Percentiles rank a stretch among this genome's conserved stretches.
phyloP scores from a whole-genome alignment of 2,888 invertebrate species.

The Luffia ferchaultella region DNA sequence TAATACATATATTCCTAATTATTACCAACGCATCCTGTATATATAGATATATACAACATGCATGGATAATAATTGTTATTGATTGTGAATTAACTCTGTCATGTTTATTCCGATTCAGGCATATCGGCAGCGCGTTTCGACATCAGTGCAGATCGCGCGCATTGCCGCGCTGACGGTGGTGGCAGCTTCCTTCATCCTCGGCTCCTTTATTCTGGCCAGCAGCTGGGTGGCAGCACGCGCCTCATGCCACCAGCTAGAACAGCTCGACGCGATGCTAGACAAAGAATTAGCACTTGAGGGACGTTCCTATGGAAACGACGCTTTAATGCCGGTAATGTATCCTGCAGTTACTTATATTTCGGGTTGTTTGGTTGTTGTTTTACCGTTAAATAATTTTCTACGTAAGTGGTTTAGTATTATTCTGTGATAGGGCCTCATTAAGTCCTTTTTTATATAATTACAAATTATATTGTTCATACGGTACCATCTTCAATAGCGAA shows the following conservation, averaged over 20 bases:
- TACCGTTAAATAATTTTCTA: too few relatives aligned
- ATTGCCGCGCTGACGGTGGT: constrained; percentile 86
- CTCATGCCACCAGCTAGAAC: constrained; percentile 80
- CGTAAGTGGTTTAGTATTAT: too few relatives aligned
- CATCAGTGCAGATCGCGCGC: constrained; percentile 86
- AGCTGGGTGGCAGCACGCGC: constrained; percentile 85
- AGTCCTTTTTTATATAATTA: too few relatives aligned
- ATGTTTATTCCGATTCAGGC: constrained; percentile 72
- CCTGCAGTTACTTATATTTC: constrained; percentile 3
- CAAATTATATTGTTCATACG: too few relatives aligned
- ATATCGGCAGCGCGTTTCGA: constrained; percentile 75
- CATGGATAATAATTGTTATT: too few relatives aligned
- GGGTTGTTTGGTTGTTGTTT: constrained; percentile 6
- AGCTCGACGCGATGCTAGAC: constrained; percentile 71
- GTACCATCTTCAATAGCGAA: too few relatives aligned
- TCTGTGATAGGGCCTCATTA: too few relatives aligned
- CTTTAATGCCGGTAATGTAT: constrained; percentile 68
- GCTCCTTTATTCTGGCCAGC: constrained; percentile 83
- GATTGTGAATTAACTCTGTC: too few relatives aligned
- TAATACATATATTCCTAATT: too few relatives aligned
- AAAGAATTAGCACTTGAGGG: constrained; percentile 74
- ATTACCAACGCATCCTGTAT: too few relatives aligned
- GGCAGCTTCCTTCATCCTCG: constrained; percentile 80
- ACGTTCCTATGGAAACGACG: constrained; percentile 67
- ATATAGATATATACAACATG: too few relatives aligned